Percentiles rank a stretch among this genome's conserved stretches.
These are phyloP conservation scores for Drosophila subsilvestris DNA, from an alignment of 2,888 invertebrate genomes.

Conservation along the genomic window DNA sequence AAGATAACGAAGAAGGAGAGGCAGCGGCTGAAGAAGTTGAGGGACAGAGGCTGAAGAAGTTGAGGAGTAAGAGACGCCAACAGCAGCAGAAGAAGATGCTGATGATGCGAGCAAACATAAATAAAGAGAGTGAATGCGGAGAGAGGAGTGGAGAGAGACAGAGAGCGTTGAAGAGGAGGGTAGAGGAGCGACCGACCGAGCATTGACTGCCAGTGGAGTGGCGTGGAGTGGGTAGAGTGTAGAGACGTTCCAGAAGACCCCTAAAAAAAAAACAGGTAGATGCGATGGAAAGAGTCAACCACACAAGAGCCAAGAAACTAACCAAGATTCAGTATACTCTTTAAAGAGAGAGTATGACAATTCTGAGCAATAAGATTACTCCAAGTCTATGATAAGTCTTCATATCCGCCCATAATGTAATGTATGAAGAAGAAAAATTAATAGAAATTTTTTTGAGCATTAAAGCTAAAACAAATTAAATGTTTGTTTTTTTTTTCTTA, in stretches of 20 bases:
- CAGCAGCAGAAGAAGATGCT: slow-evolving; percentile 31
- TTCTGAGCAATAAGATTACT: not conserved
- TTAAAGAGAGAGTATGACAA: not conserved
- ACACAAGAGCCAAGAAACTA: slow-evolving; percentile 4
- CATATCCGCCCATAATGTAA: too few species aligned
- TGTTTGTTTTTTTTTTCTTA: too few species aligned
- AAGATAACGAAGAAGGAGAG: slow-evolving; percentile 41
- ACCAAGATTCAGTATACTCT: not conserved
- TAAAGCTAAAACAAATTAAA: too few species aligned
- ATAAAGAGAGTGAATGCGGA: slow-evolving; percentile 38
- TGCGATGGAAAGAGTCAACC: slow-evolving; percentile 46
- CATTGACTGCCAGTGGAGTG: not conserved
- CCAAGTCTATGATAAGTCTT: too few species aligned
- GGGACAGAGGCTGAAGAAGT: slow-evolving; percentile 2
- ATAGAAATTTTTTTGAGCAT: too few species aligned
- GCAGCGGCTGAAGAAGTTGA: slow-evolving; percentile 10
- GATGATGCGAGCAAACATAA: slow-evolving; percentile 76
- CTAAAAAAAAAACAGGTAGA: slow-evolving; percentile 1
- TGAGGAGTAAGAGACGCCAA: not conserved
- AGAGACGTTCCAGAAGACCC: not conserved
- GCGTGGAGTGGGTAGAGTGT: not conserved
- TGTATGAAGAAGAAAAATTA: too few species aligned
- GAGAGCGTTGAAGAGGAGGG: slow-evolving; percentile 40
- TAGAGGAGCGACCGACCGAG: slow-evolving; percentile 1
- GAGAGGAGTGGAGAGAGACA: slow-evolving; percentile 1